These are phyloP conservation scores for Gadus chalcogrammus DNA, from an alignment of 2,113 vertebrate species.

Conservation along the genomic window DNA sequence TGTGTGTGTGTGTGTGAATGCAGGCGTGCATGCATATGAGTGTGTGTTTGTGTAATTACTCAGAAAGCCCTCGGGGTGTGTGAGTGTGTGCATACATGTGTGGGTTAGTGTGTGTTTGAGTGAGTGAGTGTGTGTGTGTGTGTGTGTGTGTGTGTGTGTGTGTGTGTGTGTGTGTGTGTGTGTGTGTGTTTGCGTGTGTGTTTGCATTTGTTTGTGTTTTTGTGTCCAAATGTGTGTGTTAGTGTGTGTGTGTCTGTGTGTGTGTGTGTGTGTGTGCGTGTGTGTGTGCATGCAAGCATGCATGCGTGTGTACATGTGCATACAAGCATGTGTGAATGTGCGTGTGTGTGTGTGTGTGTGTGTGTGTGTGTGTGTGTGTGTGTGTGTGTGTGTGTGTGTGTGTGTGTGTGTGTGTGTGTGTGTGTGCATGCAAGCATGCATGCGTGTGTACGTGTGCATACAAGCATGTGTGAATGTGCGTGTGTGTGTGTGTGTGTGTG, in stretches of 20 bases:
- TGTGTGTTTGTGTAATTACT: constrained; percentile 27
- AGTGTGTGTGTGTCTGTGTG: too few relatives aligned
- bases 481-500: neutral
- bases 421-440: too few relatives aligned
- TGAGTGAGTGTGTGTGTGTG: neutral
- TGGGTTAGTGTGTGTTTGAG: neutral
- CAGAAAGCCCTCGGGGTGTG: neutral
- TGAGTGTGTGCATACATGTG: too few relatives aligned
- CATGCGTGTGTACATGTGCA: too few relatives aligned
- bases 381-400: neutral
- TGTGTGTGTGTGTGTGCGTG: neutral
- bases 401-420: neutral
- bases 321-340: too few relatives aligned
- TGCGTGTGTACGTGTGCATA: too few relatives aligned
- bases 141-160: neutral
- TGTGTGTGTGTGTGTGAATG: neutral
- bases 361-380: neutral
- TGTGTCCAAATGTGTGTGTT: too few relatives aligned
- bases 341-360: neutral
- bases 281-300: too few relatives aligned
- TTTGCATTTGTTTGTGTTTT: too few relatives aligned
- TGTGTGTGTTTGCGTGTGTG: neutral
- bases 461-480: too few relatives aligned
- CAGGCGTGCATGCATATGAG: neutral
- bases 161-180: neutral